Percentiles rank a stretch among this genome's conserved stretches.
These are phyloP conservation scores for Drosophila mimetica DNA, from an alignment of 2,888 invertebrate genomes.

Conservation along the genomic window DNA sequence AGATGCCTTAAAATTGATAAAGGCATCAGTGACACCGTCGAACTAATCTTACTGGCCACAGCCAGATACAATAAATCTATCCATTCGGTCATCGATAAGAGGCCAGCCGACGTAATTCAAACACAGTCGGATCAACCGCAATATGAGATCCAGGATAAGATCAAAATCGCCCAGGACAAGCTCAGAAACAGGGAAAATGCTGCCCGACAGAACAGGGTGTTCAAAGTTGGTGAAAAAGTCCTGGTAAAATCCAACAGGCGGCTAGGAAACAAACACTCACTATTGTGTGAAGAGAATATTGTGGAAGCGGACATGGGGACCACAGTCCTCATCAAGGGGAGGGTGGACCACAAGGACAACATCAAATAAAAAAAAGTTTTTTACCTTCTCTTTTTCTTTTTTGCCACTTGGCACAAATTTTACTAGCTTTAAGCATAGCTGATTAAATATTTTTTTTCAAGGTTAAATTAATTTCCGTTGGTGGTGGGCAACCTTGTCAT, in stretches of 20 bases:
- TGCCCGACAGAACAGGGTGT: background rate
- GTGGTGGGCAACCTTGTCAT: conserved; percentile 3
- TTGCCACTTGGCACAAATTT: background rate
- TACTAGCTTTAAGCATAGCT: background rate
- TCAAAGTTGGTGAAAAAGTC: background rate
- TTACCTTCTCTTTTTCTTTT: too few relatives aligned
- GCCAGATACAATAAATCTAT: too few relatives aligned
- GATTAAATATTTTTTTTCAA: background rate
- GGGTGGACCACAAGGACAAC: too few relatives aligned
- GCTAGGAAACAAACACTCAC: too few relatives aligned
- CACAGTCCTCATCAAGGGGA: background rate
- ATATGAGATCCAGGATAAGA: background rate
- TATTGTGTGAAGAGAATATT: too few relatives aligned
- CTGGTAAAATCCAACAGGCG: background rate
- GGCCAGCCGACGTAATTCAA: background rate
- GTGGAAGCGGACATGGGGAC: too few relatives aligned
- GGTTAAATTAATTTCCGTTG: background rate
- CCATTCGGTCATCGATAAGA: too few relatives aligned
- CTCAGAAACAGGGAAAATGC: background rate
- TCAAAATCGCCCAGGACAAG: background rate
- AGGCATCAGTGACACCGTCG: too few relatives aligned
- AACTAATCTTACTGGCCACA: too few relatives aligned
- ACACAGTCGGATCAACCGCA: background rate
- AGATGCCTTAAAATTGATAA: too few relatives aligned
- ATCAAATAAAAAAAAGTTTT: too few relatives aligned